These are phyloP conservation scores for Notechis scutatus DNA, from an alignment of 2,113 vertebrate species.

Conservation along the genomic window DNA sequence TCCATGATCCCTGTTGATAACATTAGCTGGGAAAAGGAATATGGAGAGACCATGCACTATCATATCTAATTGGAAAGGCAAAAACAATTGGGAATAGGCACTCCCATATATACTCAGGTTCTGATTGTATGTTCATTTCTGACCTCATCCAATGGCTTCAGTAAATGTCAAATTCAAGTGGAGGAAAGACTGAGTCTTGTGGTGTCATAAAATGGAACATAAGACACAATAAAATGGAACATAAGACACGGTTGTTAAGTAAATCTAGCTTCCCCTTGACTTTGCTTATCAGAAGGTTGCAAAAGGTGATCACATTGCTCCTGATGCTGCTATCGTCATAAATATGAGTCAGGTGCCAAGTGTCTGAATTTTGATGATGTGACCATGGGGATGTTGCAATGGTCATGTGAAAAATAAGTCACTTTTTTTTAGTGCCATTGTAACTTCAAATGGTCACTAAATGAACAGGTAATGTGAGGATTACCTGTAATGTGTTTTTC, in stretches of 20 bases:
- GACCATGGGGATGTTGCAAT: neutral
- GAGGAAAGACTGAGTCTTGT: neutral
- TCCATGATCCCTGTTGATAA: neutral
- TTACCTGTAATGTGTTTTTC: neutral
- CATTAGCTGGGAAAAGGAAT: neutral
- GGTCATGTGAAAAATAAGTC: neutral
- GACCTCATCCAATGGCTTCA: neutral
- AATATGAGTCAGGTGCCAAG: neutral
- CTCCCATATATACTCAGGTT: neutral
- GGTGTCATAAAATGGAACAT: neutral
- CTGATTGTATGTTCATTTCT: neutral
- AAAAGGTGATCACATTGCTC: too few species aligned
- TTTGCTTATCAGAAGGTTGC: too few species aligned
- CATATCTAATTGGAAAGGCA: neutral
- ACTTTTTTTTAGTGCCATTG: neutral
- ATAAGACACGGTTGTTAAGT: neutral
- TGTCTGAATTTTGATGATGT: neutral
- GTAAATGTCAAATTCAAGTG: neutral
- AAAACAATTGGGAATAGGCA: neutral
- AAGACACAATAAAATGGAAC: neutral
- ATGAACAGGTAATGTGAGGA: neutral
- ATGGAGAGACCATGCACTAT: neutral
- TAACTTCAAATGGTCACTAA: neutral
- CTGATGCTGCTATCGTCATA: neutral
- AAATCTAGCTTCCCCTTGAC: too few species aligned